Evolutionary conservation across 2,797 vertebrate species (phyloP), one percentile per base, ranked within the genome.

Genomic region (Xenentodon cancila): DNA sequence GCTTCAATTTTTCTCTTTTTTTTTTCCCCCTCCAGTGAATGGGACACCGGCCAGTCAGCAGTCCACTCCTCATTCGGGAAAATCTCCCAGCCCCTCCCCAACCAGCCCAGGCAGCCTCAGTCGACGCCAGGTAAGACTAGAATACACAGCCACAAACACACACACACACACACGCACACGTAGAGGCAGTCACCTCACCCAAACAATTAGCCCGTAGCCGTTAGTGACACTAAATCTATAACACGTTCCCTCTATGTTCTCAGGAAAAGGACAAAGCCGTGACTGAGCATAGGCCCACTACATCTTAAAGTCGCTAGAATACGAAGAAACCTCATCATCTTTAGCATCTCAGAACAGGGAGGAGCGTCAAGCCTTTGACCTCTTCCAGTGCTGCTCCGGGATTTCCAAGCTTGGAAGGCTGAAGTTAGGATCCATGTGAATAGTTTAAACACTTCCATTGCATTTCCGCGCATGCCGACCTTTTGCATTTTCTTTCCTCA

Each of bases 41-140:
- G 97, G 97, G 91, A 97, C 92, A 55, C 96, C 95, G 67, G 95
- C 95, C 86, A 99, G 96, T 90, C 97, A 97, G 92, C 93, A 96
- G 72, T 99, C 97, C 72, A 97, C 96, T 87, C 95, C 97, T 52
- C 94, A 95, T 63, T 97, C 96, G 52, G 94, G 94, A 87, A 97
- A 98, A 79, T 97, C 97, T 64, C 95, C 97, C 84, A 96, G 96
- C 84, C 96, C 97, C 27, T 96, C 96, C 80, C 97, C 96, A 34
- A 94, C 94, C 87, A 97, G 96, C 86, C 97, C 96, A 1, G 95
- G 93, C 80, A 97, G 94, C 89, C 93, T 96, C 86, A 94, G 91
- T 88, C 96, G 89, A 92, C 94, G 95, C 87, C 95, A 90, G 96
- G 97, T 99, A 96, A 95, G 95, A 81, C 19, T 4, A 42, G 40